A percentile compares a stretch with the other conserved stretches of the same genome.
Conservation (phyloP, 2,888 invertebrate species). For the Onchidella celtica region DNA sequence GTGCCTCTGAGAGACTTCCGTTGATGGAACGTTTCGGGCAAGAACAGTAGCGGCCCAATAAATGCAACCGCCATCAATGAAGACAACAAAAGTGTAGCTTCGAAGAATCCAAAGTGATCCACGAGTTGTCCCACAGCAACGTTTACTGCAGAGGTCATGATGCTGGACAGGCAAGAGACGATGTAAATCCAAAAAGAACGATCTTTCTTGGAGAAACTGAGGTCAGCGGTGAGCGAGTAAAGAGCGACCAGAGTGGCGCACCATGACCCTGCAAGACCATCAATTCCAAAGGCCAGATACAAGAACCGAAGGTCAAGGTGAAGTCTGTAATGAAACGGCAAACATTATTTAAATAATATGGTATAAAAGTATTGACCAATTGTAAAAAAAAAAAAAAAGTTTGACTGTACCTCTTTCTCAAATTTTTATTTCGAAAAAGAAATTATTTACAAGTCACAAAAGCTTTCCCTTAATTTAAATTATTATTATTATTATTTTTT, state of each 20-base stretch:
- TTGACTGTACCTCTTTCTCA: too few species aligned
- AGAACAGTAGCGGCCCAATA: constrained; percentile 27
- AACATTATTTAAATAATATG: too few species aligned
- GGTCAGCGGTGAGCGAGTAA: constrained; percentile 42
- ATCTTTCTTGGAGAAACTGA: constrained; percentile 14
- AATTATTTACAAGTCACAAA: not conserved
- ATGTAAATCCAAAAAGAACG: constrained; percentile 34
- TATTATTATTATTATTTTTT: too few species aligned
- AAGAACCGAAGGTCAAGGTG: constrained; percentile 33
- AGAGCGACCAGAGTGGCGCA: constrained; percentile 32
- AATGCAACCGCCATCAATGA: constrained; percentile 2
- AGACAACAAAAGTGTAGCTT: constrained; percentile 4
- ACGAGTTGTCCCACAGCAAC: constrained; percentile 44
- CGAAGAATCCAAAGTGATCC: constrained; percentile 26
- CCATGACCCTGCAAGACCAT: constrained; percentile 47
- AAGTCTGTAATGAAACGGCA: constrained; percentile 32
- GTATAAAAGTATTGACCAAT: not conserved
- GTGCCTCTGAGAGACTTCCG: not conserved
- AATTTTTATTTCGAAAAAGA: not conserved
- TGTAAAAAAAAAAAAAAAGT: not conserved
- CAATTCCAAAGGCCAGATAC: constrained; percentile 38
- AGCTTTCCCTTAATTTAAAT: not conserved
- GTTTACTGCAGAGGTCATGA: not conserved
- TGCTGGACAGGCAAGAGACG: not conserved
- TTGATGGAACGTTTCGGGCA: constrained; percentile 45